These are phyloP conservation scores for Bombus fervidus DNA, from an alignment of 1,140 invertebrate genomes.

Conservation along the genomic window DNA sequence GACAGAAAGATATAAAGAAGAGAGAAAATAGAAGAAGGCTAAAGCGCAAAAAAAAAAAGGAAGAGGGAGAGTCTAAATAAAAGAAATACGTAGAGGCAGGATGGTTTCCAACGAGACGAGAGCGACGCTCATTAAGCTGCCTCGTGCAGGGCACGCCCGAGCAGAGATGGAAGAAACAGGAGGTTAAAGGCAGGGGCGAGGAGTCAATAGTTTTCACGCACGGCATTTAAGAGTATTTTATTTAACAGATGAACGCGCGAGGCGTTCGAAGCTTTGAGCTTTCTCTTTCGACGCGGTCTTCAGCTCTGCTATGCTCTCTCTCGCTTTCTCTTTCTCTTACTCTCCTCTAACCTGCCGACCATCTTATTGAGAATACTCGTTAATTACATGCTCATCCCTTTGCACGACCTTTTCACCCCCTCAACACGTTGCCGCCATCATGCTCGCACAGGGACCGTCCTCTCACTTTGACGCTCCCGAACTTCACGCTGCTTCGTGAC, in stretches of 20 bases:
- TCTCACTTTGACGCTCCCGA: conserved; percentile 37
- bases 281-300: conserved; percentile 42
- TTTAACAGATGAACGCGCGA: conserved; percentile 65
- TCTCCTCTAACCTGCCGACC: conserved; percentile 26
- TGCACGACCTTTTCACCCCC: conserved; percentile 9
- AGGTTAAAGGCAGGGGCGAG: conserved; percentile 16
- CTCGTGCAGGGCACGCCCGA: conserved; percentile 29
- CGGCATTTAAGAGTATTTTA: conserved; percentile 71
- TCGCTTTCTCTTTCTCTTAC: no score
- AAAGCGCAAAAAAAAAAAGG: background rate
- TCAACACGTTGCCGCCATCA: background rate
- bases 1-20: background rate
- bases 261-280: conserved; percentile 58
- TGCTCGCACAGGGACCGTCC: conserved; percentile 3
- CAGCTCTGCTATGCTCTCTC: background rate
- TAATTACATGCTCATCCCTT: conserved; percentile 68
- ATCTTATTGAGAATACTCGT: conserved; percentile 73
- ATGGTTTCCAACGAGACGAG: conserved; percentile 48
- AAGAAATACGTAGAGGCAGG: conserved; percentile 40
- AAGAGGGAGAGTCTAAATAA: conserved; percentile 30
- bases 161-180: conserved; percentile 24
- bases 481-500: conserved; percentile 40
- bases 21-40: background rate
- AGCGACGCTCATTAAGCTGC: conserved; percentile 60
- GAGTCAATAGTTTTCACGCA: conserved; percentile 67